Evolutionary conservation across 2,888 invertebrate genomes (phyloP), one percentile per base, ranked within the genome.

Genomic region (Eulithis prunata): DNA sequence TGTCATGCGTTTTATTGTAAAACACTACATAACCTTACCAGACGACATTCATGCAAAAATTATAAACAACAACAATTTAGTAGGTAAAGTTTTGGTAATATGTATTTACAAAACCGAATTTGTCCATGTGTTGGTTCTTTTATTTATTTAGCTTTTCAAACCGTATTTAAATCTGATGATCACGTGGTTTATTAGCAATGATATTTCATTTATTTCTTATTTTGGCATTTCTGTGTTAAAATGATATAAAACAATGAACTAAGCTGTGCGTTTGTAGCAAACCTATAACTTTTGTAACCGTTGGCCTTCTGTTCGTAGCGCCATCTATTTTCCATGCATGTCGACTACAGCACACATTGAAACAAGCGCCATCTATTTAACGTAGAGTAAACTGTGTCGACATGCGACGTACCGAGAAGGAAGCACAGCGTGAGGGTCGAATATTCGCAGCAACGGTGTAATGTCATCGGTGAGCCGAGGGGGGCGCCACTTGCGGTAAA

Each of bases 401-500:
- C 87, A 87, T 86, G 84, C 85, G 86, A 92, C 93, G 85, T 93
- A 93, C 93, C 93, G 93, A 88, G 79, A 74, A 73, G 92, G 90
- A 68, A 90, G 91, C 77, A 94, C 94, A 81, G 95, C 95, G 82
- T 94, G 93, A 76, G 95, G 96, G 95, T 95, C 96, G 94, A 96
- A 96, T 90, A 96, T 94, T 89, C 95, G 94, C 91, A 95, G 94
- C 88, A 96, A 93, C 90, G 95, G 96, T 83, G 96, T 96, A 86
- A 96, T 96, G 93, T 96, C 96, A 82, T 96, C 95, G 79, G 95
- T 95, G 94, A 96, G 95, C 90, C 96, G 95, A 78, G 97, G 97
- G 84, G 96, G 96, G 81, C 96, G 95, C 97, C 97, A 97, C 91
- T 96, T 96, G 93, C 96, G 96, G 94, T 96, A 95, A 87, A 94